A percentile compares a stretch with the other conserved stretches of the same genome.
Evolutionary conservation across 2,888 invertebrate genomes (phyloP).

Genomic region (Molanna angustata): DNA sequence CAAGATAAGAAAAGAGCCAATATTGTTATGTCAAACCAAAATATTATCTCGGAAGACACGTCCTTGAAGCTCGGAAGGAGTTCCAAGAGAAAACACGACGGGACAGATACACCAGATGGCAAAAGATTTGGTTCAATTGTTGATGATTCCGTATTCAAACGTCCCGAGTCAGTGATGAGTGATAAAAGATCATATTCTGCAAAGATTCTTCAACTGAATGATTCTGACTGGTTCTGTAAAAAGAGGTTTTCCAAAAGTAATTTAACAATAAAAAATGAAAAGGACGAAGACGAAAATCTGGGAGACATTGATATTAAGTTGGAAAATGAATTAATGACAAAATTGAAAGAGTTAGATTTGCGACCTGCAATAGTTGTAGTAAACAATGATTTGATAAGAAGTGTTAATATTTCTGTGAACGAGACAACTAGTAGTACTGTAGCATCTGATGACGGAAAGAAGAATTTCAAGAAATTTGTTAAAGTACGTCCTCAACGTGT

Average conservation of each 20-base stretch:
- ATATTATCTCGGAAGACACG: background rate
- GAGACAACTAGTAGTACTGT: background rate
- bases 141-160: background rate
- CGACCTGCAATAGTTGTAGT: constrained; percentile 19
- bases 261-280: constrained; percentile 11
- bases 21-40: background rate
- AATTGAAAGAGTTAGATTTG: constrained; percentile 18
- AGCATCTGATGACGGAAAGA: constrained; percentile 3
- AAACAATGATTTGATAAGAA: constrained; percentile 13
- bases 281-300: background rate
- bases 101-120: constrained; percentile 11
- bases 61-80: constrained; percentile 11
- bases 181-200: background rate
- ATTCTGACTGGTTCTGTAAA: constrained; percentile 14
- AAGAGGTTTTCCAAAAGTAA: constrained; percentile 2
- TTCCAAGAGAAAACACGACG: constrained; percentile 16
- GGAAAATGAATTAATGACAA: constrained; percentile 11
- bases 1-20: background rate
- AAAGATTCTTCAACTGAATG: background rate
- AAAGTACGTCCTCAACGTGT: constrained; percentile 26
- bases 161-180: background rate
- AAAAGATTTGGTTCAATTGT: background rate
- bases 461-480: constrained; percentile 29
- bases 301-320: background rate
- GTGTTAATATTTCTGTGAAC: background rate